These are phyloP conservation scores for Leuciscus waleckii DNA, from an alignment of 2,797 vertebrate species.

Conservation along the genomic window DNA sequence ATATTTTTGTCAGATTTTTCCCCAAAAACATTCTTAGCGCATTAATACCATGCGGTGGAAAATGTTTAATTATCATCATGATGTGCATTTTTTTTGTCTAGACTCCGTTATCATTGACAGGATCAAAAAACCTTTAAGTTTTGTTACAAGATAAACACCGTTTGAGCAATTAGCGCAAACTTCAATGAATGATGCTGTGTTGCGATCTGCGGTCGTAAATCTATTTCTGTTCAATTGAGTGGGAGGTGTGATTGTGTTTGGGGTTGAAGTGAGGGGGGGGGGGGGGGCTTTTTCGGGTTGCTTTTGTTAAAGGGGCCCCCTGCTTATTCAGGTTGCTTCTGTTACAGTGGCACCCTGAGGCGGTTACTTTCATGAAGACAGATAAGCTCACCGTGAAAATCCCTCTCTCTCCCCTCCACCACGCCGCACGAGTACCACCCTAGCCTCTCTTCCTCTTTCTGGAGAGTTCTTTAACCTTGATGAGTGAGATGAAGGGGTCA, in stretches of 20 bases:
- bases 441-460: constrained; percentile 75
- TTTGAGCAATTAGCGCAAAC: constrained; percentile 9
- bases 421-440: background rate
- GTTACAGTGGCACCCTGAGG: constrained; percentile 76
- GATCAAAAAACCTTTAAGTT: background rate
- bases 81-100: background rate
- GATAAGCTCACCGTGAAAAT: constrained; percentile 78
- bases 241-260: constrained; percentile 55
- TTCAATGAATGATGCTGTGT: background rate
- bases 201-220: constrained; percentile 44
- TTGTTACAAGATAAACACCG: background rate
- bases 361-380: constrained; percentile 83
- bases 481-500: constrained; percentile 78
- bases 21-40: background rate
- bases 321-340: constrained; percentile 75
- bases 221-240: constrained; percentile 60
- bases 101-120: background rate
- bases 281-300: constrained; percentile 72
- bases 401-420: constrained; percentile 37
- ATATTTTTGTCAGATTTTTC: too few species aligned
- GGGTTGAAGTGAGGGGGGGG: constrained; percentile 27
- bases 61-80: background rate
- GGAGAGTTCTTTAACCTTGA: constrained; percentile 85
- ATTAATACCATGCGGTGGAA: background rate
- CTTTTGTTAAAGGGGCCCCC: constrained; percentile 74